A percentile compares a stretch with the other conserved stretches of the same genome.
Evolutionary conservation across 2,113 vertebrate species (phyloP).

Genomic region (Zosterops lateralis): DNA sequence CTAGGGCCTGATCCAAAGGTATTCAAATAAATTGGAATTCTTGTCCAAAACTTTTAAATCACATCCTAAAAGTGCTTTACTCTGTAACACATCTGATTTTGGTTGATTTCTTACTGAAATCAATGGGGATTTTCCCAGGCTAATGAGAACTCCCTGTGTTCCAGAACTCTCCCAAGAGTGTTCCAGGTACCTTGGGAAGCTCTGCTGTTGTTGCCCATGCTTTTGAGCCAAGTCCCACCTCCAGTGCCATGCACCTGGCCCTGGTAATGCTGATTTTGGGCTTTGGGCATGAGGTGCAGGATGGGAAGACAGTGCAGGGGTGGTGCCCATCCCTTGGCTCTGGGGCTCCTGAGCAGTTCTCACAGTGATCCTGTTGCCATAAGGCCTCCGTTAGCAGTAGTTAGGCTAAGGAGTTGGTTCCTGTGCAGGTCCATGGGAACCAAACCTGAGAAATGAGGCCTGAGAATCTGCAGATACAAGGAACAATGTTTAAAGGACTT

Average conservation of each 20-base stretch:
- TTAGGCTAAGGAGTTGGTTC: too few species aligned
- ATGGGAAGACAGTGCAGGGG: rapidly evolving
- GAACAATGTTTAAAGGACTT: too few species aligned
- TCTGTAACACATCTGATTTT: neutral
- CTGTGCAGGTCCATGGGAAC: too few species aligned
- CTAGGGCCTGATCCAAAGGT: neutral
- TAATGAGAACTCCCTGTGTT: neutral
- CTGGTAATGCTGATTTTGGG: neutral
- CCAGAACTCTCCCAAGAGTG: neutral
- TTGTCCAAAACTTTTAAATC: neutral
- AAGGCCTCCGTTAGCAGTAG: too few species aligned
- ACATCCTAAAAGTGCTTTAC: neutral
- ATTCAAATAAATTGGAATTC: neutral
- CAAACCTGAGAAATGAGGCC: too few species aligned
- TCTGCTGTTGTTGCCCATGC: rapidly evolving
- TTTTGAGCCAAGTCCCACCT: neutral
- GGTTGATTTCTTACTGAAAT: neutral
- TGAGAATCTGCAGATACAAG: too few species aligned
- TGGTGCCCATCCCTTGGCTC: neutral
- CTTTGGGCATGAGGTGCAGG: neutral
- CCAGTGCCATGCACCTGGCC: neutral
- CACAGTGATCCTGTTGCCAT: too few species aligned
- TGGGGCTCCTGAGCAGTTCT: neutral
- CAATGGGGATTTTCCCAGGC: neutral
- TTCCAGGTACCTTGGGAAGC: neutral